Evolutionary conservation across 2,888 invertebrate species (phyloP), one percentile per base, ranked within the genome.

Genomic region (Cheilosia soror): DNA sequence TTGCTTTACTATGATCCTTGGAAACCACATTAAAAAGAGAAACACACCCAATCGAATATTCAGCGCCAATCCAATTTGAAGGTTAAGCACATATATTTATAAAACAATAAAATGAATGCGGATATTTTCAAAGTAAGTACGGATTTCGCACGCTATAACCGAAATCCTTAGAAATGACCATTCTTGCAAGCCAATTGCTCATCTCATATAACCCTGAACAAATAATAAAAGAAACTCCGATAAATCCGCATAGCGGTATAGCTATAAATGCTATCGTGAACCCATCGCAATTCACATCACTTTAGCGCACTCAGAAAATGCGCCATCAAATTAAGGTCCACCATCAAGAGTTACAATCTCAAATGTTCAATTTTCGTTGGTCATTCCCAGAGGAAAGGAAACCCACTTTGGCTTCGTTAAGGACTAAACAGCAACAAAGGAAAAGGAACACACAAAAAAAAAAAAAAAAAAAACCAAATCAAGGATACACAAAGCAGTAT

Each of bases 311-410:
- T 65, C 79, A 63, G 58, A 55, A 80, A 57, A 76, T 66, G 69
- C 65, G 63, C 69, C 71, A 72, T 84, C 65, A 53, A 62, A 73
- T 80, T 71, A 75, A 73, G 75, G 75, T 66, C 78, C 69, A 65
- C 69, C 69, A 84, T 69, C 69, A 73, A 79, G 78, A 73, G 66
- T 75, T 69, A 69, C 63, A 84, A 75, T 79, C 79, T 69, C n/a
- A 58, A 79, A 83, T 73, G 78, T 63, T 69, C 78, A 71, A 76
- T 80, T 84, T 84, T 75, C 58, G 25, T 63, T 44, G 72, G 71
- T 42, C 71, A 78, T 49, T 71, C 55, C 33, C 27, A 9, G 13
- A 68, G 66, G 69, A 68, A 37, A 68, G 55, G 55, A 65, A 60
- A 25, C 58, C 25, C 44, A 60, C 55, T 69, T 57, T 73, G 73